These are phyloP conservation scores for Petrolisthes cinctipes DNA, from an alignment of 2,888 invertebrate species.

Conservation along the genomic window DNA sequence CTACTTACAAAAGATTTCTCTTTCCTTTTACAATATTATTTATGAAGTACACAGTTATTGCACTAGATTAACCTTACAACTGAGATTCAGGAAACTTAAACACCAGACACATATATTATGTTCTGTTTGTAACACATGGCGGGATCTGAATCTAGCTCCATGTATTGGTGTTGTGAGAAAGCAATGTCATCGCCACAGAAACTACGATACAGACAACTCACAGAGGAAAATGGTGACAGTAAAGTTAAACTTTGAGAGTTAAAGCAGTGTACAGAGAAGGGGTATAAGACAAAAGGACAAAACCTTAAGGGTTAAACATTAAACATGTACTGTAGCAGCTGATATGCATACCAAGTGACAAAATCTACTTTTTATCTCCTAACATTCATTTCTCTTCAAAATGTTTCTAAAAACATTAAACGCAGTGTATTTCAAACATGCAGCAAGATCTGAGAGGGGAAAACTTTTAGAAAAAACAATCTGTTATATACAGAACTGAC, in stretches of 20 bases:
- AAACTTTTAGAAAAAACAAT: neutral
- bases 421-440: conserved; percentile 13
- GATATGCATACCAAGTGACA: conserved; percentile 35
- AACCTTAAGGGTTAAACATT: neutral
- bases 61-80: conserved; percentile 11
- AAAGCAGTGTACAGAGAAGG: conserved; percentile 33
- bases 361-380: conserved; percentile 5
- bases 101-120: neutral
- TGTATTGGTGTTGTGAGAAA: neutral
- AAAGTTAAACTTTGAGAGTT: conserved; percentile 6
- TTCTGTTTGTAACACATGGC: neutral
- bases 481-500: neutral
- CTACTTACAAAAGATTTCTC: neutral
- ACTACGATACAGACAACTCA: neutral
- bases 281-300: conserved; percentile 26
- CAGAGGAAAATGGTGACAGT: neutral
- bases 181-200: neutral
- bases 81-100: conserved; percentile 11
- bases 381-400: conserved; percentile 1
- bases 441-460: conserved; percentile 16
- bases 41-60: conserved; percentile 25
- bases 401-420: conserved; percentile 2
- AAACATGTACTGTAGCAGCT: conserved; percentile 38
- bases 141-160: too few relatives aligned
- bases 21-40: neutral